Percentiles rank a stretch among this genome's conserved stretches.
Conservation (phyloP, 2,113 vertebrate species). For the Tympanuchus pallidicinctus region DNA sequence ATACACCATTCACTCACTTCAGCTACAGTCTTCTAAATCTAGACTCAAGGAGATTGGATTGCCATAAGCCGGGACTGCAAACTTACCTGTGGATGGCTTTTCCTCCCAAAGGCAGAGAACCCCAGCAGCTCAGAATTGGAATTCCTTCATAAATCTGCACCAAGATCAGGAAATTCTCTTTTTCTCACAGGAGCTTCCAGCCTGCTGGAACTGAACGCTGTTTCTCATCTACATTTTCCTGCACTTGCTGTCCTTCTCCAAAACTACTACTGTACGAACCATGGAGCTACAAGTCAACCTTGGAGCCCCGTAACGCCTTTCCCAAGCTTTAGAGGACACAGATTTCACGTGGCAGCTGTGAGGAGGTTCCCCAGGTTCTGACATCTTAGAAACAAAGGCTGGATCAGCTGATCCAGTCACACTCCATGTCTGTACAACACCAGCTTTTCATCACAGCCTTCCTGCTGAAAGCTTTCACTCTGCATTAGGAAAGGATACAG, state of each 20-base stretch:
- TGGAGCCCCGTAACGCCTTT: neutral
- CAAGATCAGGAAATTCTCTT: conserved; percentile 48
- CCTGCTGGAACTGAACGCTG: neutral
- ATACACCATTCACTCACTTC: neutral
- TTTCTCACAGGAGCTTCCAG: neutral
- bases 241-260: neutral
- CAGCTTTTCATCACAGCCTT: neutral
- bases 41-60: neutral
- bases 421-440: no score
- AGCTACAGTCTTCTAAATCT: neutral
- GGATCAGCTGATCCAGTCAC: neutral
- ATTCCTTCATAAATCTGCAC: conserved; percentile 94
- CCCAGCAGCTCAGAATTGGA: conserved; percentile 94
- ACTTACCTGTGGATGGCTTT: conserved; percentile 96
- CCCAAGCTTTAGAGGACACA: neutral
- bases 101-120: conserved; percentile 93
- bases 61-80: neutral
- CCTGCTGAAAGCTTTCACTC: neutral
- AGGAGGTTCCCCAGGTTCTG: neutral
- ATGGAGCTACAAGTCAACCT: neutral
- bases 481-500: conserved; percentile 86
- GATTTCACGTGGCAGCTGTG: fast-evolving
- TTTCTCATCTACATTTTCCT: neutral
- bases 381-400: neutral
- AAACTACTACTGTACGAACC: neutral